Base-by-base conservation (phyloP, 2,888 invertebrate genomes). In the Hoplodrina blanda region DNA sequence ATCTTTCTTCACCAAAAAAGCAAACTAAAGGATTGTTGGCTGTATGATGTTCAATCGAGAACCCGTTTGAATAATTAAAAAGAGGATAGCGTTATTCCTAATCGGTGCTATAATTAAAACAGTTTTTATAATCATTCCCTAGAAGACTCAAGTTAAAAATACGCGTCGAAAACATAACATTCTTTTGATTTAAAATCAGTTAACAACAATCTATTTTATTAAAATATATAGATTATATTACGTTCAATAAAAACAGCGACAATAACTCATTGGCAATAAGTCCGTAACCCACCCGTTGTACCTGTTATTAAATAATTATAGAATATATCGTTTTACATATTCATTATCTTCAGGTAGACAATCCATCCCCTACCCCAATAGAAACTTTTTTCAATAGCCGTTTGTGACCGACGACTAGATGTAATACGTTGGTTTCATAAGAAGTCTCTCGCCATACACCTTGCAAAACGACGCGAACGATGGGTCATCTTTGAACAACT, bases 21-120 rank as follows among this genome's bases (percentile, higher is more conserved):
- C 41, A 19, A 66, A 44, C 25, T 53, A 44, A 53, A 44, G 71
- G 62, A 44, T 72, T 37, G 53, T 72, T 53, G 46, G 5, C 15
- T 46, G 37, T 25, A 37, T 61, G 19, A 37, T 54, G 4, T 60
- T 60, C 25, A 46, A 54, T 72, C 17, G 10, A 10, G 53, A 37
- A 17, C 25, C 10, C 8, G 37, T 37, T 61, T 17, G n/a, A 30
- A 53, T 41, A 13, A 67, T 66, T 30, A 7, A 20, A 13, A 50
- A 63, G n/a, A 50, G 11, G 50, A 66, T 41, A 66, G 25, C n/a
- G 10, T 1, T n/a, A 65, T 25, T n/a, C 10, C 13, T 4, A 50
- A 25, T 41, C n/a, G 15, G 50, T 37, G n/a, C 6, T 65, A 50
- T 49, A n/a, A 46, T 49, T 65, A 15, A 19, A 2, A 8, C 13